A percentile compares a stretch with the other conserved stretches of the same genome.
Evolutionary conservation across 1,140 invertebrate genomes (phyloP).

Genomic region (Onthophagus taurus): DNA sequence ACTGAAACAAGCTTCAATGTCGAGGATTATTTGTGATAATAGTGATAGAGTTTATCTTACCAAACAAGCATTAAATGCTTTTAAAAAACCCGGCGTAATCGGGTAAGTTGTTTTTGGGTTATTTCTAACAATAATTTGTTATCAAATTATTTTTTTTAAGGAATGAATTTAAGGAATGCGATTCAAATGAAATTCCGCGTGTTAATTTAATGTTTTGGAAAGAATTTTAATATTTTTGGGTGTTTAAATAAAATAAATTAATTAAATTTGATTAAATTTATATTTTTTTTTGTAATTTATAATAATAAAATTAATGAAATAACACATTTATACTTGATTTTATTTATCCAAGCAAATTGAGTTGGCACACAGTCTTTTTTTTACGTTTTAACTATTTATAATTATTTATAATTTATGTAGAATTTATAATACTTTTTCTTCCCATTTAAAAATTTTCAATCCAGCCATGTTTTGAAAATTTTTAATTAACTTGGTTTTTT

Average conservation of each 20-base stretch:
- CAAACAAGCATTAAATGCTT: conserved; percentile 43
- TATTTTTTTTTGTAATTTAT: not conserved
- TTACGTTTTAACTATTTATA: too few relatives aligned
- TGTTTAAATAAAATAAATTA: too few relatives aligned
- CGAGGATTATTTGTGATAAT: conserved; percentile 72
- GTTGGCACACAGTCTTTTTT: too few relatives aligned
- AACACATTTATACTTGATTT: too few relatives aligned
- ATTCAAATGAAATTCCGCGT: conserved; percentile 39
- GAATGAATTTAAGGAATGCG: conserved; percentile 45
- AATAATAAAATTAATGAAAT: conserved; percentile 5
- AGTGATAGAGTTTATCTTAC: conserved; percentile 52
- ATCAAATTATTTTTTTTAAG: conserved; percentile 35
- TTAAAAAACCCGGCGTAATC: conserved; percentile 43
- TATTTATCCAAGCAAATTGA: too few relatives aligned
- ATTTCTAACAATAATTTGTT: conserved; percentile 1
- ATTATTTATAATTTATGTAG: too few relatives aligned
- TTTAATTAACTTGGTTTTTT: too few relatives aligned
- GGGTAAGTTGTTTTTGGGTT: conserved; percentile 36
- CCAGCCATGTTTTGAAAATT: too few relatives aligned
- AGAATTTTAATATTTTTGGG: too few relatives aligned
- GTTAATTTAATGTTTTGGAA: conserved; percentile 42
- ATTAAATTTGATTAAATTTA: conserved; percentile 16
- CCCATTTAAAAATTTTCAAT: too few relatives aligned
- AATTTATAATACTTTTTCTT: too few relatives aligned
- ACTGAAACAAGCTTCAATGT: conserved; percentile 60